phyloP scores from a whole-genome alignment of 1,140 invertebrate genomes.

The Drosophila simulans region DNA sequence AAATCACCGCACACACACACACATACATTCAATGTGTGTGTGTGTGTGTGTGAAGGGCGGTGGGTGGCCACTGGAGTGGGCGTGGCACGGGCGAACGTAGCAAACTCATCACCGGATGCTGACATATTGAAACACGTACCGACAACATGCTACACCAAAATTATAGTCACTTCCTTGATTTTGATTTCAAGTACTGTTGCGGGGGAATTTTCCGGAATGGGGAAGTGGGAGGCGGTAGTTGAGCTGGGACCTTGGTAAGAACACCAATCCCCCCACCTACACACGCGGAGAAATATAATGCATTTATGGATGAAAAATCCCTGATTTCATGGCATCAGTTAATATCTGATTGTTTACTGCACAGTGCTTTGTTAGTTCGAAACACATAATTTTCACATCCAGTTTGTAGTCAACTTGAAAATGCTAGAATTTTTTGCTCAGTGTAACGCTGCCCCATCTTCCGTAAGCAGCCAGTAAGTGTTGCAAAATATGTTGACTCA shows the following conservation, averaged over 20 bases:
- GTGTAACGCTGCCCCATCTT: slow-evolving; percentile 18
- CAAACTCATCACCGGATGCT: slow-evolving; percentile 83
- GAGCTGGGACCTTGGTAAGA: slow-evolving; percentile 33
- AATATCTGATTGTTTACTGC: too few relatives aligned
- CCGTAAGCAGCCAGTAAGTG: slow-evolving; percentile 73
- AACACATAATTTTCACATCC: too few relatives aligned
- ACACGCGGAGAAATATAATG: background rate
- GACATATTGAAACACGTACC: slow-evolving; percentile 84
- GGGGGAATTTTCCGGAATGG: slow-evolving; percentile 6
- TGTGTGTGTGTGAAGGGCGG: background rate
- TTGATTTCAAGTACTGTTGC: slow-evolving; percentile 78
- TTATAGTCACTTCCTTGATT: slow-evolving; percentile 85
- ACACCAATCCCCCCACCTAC: background rate
- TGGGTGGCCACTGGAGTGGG: slow-evolving; percentile 19
- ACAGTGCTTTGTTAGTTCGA: too few relatives aligned
- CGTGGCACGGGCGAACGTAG: slow-evolving; percentile 59
- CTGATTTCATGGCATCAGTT: background rate
- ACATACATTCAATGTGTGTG: slow-evolving; percentile 7
- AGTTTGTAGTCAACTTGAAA: too few relatives aligned
- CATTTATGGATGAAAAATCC: background rate
- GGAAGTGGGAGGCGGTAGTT: slow-evolving; percentile 11
- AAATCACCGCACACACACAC: slow-evolving; percentile 61
- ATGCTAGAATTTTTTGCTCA: too few relatives aligned
- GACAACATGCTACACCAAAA: slow-evolving; percentile 84
- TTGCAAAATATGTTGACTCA: slow-evolving; percentile 84